These are phyloP conservation scores for Camponotus fellah DNA, from an alignment of 2,888 invertebrate species.

Conservation along the genomic window DNA sequence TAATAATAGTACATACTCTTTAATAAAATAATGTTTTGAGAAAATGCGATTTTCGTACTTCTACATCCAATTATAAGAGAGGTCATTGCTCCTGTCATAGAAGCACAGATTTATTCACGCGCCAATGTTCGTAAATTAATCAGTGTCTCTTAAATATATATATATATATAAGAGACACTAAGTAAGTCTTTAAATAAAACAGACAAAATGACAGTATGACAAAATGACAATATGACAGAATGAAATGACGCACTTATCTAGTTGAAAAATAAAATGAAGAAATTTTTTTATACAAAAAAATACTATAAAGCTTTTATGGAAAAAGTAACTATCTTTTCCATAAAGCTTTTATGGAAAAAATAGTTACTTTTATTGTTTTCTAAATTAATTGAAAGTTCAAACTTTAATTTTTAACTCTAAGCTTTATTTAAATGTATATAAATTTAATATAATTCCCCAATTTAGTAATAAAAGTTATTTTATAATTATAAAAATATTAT, in stretches of 20 bases:
- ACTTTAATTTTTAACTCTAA: background rate
- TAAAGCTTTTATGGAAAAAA: background rate
- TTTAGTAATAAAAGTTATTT: background rate
- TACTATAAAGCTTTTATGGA: background rate
- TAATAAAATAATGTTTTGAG: background rate
- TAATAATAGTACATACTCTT: background rate
- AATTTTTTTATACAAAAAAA: background rate
- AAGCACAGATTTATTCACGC: slow-evolving; percentile 2
- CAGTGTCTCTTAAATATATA: background rate
- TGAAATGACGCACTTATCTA: background rate
- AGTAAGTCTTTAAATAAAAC: background rate
- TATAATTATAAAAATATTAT: too few relatives aligned
- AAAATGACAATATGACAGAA: background rate
- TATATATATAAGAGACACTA: background rate
- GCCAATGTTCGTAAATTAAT: background rate
- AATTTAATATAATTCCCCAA: background rate
- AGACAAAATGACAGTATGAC: background rate
- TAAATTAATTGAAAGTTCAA: background rate
- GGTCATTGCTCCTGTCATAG: background rate
- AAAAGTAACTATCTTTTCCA: too few relatives aligned
- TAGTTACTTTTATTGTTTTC: background rate
- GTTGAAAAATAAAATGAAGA: background rate
- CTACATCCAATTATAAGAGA: background rate
- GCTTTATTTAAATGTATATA: background rate
- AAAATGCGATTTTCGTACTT: background rate